These are phyloP conservation scores for Gobio occitaniae DNA, from an alignment of 2,797 vertebrate genomes.

Conservation along the genomic window DNA sequence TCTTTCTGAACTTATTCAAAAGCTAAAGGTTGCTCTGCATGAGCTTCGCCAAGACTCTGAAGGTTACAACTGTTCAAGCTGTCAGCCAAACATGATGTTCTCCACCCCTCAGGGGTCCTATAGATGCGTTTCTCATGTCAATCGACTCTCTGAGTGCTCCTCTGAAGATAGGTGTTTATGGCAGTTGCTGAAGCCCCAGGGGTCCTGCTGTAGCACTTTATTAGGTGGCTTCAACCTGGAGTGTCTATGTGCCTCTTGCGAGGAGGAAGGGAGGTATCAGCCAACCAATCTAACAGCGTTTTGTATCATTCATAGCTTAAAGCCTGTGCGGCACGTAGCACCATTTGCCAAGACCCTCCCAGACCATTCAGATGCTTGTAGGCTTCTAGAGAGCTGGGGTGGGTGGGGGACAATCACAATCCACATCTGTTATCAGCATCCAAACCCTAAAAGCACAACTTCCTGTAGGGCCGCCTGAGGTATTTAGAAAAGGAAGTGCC, in stretches of 20 bases:
- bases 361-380: conserved; percentile 41
- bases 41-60: conserved; percentile 20
- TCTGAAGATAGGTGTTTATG: conserved; percentile 28
- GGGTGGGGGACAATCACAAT: conserved; percentile 46
- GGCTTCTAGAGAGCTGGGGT: conserved; percentile 31
- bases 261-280: not conserved
- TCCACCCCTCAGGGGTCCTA: conserved; percentile 35
- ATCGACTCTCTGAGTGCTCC: conserved; percentile 21
- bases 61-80: conserved; percentile 40
- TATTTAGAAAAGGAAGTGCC: conserved; percentile 65
- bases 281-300: conserved; percentile 31
- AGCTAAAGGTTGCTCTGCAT: conserved; percentile 31
- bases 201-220: conserved; percentile 30
- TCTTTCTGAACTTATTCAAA: conserved; percentile 32
- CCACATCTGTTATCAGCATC: conserved; percentile 65
- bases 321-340: conserved; percentile 57
- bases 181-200: conserved; percentile 27
- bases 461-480: conserved; percentile 59
- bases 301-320: conserved; percentile 40
- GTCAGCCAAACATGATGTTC: conserved; percentile 47
- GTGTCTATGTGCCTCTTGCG: conserved; percentile 6
- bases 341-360: conserved; percentile 37
- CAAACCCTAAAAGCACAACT: conserved; percentile 55
- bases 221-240: conserved; percentile 24
- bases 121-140: conserved; percentile 53